A percentile compares a stretch with the other conserved stretches of the same genome.
Evolutionary conservation across 2,888 invertebrate genomes (phyloP).

Genomic region (Heterodera filipjevi): DNA sequence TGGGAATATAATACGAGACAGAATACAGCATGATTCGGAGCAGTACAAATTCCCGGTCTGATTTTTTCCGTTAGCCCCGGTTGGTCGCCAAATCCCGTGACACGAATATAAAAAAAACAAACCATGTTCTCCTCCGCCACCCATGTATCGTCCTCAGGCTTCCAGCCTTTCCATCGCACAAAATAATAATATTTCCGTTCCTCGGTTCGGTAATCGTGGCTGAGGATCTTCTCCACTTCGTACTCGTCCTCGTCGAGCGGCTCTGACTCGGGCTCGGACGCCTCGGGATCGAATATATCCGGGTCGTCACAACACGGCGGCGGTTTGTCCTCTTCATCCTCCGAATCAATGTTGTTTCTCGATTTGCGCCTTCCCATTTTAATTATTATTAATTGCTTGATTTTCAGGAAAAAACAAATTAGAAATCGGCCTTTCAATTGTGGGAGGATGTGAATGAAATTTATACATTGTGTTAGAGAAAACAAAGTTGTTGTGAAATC

Average conservation of each 20-base stretch:
- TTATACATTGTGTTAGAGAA: too few species aligned
- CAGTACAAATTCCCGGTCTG: too few species aligned
- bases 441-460: too few species aligned
- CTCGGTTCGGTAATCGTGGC: constrained; percentile 1
- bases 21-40: too few species aligned
- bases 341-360: not conserved
- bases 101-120: not conserved
- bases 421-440: too few species aligned
- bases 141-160: constrained; percentile 1
- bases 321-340: not conserved
- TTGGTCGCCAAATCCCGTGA: too few species aligned
- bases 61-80: too few species aligned
- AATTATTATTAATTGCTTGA: too few species aligned
- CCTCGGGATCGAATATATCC: constrained; percentile 17
- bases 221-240: constrained; percentile 31
- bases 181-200: constrained; percentile 10
- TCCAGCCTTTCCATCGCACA: constrained; percentile 15
- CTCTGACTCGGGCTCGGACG: not conserved
- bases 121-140: constrained; percentile 21
- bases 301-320: not conserved
- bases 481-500: too few species aligned
- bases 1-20: too few species aligned
- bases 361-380: not conserved
- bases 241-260: constrained; percentile 18
- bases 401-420: too few species aligned